Evolutionary conservation across 2,888 invertebrate species (phyloP).

Genomic region (Gnatocerus cornutus): DNA sequence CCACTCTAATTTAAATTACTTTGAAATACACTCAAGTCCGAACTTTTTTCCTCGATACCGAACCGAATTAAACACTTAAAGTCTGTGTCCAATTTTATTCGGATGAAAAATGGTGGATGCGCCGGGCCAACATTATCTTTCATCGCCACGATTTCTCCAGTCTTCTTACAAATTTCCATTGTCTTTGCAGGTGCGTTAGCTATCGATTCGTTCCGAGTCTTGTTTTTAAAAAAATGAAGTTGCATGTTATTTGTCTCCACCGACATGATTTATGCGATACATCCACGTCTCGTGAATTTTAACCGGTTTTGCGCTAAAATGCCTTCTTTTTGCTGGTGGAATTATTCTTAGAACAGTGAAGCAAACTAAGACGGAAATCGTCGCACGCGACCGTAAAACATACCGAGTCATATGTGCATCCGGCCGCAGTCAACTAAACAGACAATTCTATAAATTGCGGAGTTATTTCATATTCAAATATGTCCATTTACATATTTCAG

Average conservation of each 20-base stretch:
- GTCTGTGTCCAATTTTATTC: too few species aligned
- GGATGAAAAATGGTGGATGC: background rate
- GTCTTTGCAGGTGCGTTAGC: too few species aligned
- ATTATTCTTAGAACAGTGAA: conserved; percentile 18
- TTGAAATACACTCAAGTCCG: conserved; percentile 24
- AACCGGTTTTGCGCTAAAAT: background rate
- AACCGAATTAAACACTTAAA: too few species aligned
- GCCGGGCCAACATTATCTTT: background rate
- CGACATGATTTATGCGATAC: conserved; percentile 1
- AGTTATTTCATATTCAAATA: conserved; percentile 67
- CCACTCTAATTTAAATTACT: conserved; percentile 65
- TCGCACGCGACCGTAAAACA: conserved; percentile 58
- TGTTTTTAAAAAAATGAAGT: background rate
- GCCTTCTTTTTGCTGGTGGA: background rate
- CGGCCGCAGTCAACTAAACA: conserved; percentile 59
- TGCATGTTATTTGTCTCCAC: conserved; percentile 1
- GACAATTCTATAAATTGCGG: conserved; percentile 66
- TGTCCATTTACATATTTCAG: conserved; percentile 68
- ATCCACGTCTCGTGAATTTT: background rate
- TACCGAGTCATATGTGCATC: conserved; percentile 63
- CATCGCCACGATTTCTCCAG: too few species aligned
- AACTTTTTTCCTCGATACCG: too few species aligned
- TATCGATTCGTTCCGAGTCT: background rate
- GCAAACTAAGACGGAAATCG: conserved; percentile 37
- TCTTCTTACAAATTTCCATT: too few species aligned